Percentiles rank a stretch among this genome's conserved stretches.
Conservation (phyloP, 2,888 invertebrate species). For the Orthosia incerta region DNA sequence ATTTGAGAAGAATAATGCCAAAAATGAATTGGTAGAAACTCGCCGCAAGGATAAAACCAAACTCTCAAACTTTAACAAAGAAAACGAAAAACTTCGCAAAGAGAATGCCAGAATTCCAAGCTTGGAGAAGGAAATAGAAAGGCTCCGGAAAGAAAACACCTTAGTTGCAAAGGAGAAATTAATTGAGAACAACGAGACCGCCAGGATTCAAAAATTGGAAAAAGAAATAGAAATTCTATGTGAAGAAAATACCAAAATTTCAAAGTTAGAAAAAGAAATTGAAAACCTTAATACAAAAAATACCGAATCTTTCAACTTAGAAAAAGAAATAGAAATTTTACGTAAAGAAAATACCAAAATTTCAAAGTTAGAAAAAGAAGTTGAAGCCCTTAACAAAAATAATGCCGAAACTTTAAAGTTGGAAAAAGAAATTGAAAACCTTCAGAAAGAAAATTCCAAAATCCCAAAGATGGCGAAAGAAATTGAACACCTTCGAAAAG, state of each 20-base stretch:
- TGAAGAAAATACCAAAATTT: constrained; percentile 42
- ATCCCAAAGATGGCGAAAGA: constrained; percentile 31
- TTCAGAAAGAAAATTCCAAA: constrained; percentile 67
- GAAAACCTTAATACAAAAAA: constrained; percentile 60
- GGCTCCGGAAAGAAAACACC: constrained; percentile 21
- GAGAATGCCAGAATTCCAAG: constrained; percentile 62
- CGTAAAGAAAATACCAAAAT: constrained; percentile 44
- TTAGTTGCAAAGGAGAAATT: constrained; percentile 9
- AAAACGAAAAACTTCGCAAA: constrained; percentile 69
- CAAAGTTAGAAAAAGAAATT: constrained; percentile 66
- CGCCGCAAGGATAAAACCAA: constrained; percentile 26
- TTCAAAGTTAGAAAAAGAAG: constrained; percentile 63
- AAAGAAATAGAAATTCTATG: constrained; percentile 71
- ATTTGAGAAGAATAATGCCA: constrained; percentile 55
- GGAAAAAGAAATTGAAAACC: constrained; percentile 68
- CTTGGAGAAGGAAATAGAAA: constrained; percentile 50
- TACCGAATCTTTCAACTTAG: constrained; percentile 8
- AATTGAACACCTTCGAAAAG: constrained; percentile 31
- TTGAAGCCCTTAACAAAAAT: constrained; percentile 63
- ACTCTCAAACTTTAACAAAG: constrained; percentile 55
- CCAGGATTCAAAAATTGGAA: constrained; percentile 21
- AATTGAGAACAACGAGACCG: constrained; percentile 5
- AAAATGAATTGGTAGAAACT: constrained; percentile 50
- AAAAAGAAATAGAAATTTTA: constrained; percentile 70
- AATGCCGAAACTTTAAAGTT: constrained; percentile 4